These are phyloP conservation scores for Delphinapterus leucas DNA, from an alignment of 2,113 vertebrate species.

Conservation along the genomic window DNA sequence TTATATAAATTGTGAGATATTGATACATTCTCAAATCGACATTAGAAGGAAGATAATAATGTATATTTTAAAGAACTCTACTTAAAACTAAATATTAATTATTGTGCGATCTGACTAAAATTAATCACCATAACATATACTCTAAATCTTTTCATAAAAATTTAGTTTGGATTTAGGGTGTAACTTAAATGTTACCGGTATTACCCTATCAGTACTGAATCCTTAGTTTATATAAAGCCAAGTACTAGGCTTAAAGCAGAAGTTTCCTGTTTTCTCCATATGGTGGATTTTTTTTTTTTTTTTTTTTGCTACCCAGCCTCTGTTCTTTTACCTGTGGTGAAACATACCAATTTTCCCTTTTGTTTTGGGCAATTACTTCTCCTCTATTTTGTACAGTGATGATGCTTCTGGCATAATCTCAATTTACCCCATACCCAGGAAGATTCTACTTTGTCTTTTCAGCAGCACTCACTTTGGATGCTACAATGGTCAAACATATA, in stretches of 20 bases:
- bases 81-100: not conserved
- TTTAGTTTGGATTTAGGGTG: not conserved
- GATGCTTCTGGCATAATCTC: not conserved
- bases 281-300: too few relatives aligned
- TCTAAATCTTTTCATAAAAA: not conserved
- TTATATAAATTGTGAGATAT: not conserved
- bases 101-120: not conserved
- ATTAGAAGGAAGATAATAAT: not conserved
- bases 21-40: not conserved
- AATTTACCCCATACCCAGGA: not conserved
- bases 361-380: not conserved
- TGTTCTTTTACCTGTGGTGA: not conserved
- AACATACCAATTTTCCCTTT: not conserved
- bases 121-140: not conserved
- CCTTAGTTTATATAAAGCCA: not conserved
- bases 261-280: not conserved
- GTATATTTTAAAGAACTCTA: not conserved
- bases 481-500: not conserved
- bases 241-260: not conserved
- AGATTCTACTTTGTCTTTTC: not conserved
- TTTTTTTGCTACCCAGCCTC: not conserved
- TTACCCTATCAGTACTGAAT: not conserved
- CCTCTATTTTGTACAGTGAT: not conserved
- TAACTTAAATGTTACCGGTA: not conserved
- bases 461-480: not conserved